These are phyloP conservation scores for Stigmatopora nigra DNA, from an alignment of 2,113 vertebrate genomes.

Conservation along the genomic window DNA sequence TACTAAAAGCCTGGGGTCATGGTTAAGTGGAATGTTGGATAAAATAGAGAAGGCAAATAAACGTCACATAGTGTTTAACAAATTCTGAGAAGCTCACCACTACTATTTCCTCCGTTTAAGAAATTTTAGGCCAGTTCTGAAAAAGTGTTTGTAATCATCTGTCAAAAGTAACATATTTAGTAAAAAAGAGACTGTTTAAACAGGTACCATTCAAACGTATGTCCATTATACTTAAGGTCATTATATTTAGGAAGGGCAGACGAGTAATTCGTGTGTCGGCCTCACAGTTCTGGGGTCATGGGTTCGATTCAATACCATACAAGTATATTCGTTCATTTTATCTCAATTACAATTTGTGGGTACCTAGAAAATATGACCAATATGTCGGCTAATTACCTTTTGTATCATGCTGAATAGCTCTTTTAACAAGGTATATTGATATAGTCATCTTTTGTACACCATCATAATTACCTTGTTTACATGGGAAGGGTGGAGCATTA, in stretches of 20 bases:
- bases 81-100: constrained; percentile 20
- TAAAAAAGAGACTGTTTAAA: background rate
- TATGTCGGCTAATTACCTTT: too few relatives aligned
- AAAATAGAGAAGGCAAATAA: constrained; percentile 36
- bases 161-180: background rate
- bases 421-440: constrained; percentile 33
- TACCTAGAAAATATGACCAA: too few relatives aligned
- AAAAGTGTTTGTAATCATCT: constrained; percentile 1
- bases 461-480: constrained; percentile 12
- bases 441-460: constrained; percentile 39
- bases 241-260: too few relatives aligned
- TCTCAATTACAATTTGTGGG: too few relatives aligned
- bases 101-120: background rate
- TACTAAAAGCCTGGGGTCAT: constrained; percentile 47
- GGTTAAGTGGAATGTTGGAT: constrained; percentile 40
- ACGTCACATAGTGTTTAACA: constrained; percentile 47
- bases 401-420: too few relatives aligned
- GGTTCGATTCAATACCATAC: too few relatives aligned
- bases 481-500: constrained; percentile 4
- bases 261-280: too few relatives aligned
- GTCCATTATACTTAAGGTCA: too few relatives aligned
- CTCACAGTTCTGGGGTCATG: too few relatives aligned
- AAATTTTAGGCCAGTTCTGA: constrained; percentile 18
- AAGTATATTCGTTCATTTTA: too few relatives aligned
- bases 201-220: too few relatives aligned